Base-by-base conservation (phyloP, 2,797 vertebrate species). In the Eulemur coronatus region DNA sequence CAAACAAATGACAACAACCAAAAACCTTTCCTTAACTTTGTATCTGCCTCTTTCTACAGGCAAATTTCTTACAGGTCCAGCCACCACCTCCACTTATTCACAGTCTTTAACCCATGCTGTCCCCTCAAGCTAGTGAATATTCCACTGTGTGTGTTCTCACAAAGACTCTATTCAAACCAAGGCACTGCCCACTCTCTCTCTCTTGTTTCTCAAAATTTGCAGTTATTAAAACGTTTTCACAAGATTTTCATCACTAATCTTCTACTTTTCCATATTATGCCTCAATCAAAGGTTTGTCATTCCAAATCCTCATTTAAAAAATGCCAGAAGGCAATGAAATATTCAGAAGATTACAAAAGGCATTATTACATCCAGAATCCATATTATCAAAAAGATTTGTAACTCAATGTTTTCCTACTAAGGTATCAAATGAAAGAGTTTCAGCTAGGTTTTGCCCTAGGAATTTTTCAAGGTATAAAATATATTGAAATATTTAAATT, bases 401-500 rank as follows among this genome's bases (percentile, higher is more conserved):
- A 96, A 91, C 70, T 43, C 67, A 43, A 4, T 50, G 43, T 93
- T 97, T 98, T 89, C 82, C 95, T 89, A 59, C 18, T 72, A 88
- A 48, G 94, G 33, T 76, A 94, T 52, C 91, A 88, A 98, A 97
- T 89, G 63, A 97, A 97, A 95, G 96, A 52, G 86, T 92, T 97
- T 98, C 70, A 70, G 97, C 84, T 97, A 89, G 72, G 65, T 96
- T 88, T 98, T 96, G 94, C 89, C 88, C 59, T 41, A 46, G 96
- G 90, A 91, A 95, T 80, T 98, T 91, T 95, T 84, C 50, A 80
- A 86, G 59, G 55, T 98, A 94, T 75, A 97, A 95, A 98, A 97
- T 14, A 1, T 89, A 95, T 73, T 95, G 76, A 98, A 97, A 97
- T 98, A 98, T 97, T 98, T 98, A 98, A 98, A 98, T 97, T 93